These are phyloP conservation scores for Papilio machaon DNA, from an alignment of 1,140 invertebrate genomes.

Conservation along the genomic window DNA sequence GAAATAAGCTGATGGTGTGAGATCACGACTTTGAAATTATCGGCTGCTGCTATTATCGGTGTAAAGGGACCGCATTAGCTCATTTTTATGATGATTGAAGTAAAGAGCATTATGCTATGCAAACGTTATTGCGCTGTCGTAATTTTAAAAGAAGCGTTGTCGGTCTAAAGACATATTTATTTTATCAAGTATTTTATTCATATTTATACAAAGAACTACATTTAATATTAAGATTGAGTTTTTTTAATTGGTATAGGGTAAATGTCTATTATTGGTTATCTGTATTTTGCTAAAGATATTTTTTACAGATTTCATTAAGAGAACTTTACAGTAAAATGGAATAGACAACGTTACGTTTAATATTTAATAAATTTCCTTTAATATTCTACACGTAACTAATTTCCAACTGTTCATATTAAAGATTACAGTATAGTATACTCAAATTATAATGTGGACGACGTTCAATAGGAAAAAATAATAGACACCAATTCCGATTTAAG, in stretches of 20 bases:
- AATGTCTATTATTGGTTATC: no score
- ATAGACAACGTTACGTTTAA: no score
- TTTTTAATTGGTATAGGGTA: no score
- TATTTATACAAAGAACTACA: neutral
- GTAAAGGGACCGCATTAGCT: constrained; percentile 61
- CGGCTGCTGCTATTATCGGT: constrained; percentile 64
- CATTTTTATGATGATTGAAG: constrained; percentile 52
- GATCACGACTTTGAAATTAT: constrained; percentile 77
- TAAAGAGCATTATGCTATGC: constrained; percentile 38
- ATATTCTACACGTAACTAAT: neutral
- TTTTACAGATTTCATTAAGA: no score
- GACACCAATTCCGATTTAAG: neutral
- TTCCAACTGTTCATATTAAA: neutral
- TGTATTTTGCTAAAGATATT: no score
- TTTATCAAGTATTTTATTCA: constrained; percentile 4
- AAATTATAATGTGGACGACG: neutral
- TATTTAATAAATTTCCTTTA: no score
- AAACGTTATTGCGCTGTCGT: constrained; percentile 31
- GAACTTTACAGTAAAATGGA: no score
- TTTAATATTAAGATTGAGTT: neutral
- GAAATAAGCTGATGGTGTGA: constrained; percentile 77
- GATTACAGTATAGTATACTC: neutral
- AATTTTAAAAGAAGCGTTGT: constrained; percentile 17
- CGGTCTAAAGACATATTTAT: neutral
- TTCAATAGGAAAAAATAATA: neutral